Evolutionary conservation across 2,797 vertebrate species (phyloP).

Genomic region (Argyrosomus regius): DNA sequence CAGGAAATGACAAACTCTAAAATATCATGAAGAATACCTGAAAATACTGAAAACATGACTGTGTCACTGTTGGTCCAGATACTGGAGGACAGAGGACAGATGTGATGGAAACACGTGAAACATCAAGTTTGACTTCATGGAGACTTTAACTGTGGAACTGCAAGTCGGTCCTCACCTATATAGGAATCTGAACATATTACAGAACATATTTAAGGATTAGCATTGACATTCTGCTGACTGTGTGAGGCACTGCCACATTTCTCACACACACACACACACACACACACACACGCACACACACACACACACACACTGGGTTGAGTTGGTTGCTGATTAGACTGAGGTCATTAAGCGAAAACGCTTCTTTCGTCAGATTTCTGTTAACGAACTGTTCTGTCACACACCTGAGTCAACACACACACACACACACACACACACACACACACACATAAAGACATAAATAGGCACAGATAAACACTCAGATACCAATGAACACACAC

Average conservation of each 20-base stretch:
- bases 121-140: no score
- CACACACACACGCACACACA: slow-evolving; percentile 12
- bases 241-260: neutral
- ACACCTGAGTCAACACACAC: slow-evolving; percentile 30
- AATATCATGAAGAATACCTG: no score
- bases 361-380: slow-evolving; percentile 29
- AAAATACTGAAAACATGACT: no score
- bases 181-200: neutral
- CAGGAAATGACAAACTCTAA: no score
- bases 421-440: slow-evolving; percentile 8
- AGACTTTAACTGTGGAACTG: no score
- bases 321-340: slow-evolving; percentile 13
- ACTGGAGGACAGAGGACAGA: no score
- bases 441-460: neutral
- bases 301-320: neutral
- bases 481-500: slow-evolving; percentile 5
- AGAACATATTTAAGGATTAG: neutral
- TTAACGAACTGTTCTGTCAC: neutral
- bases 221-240: slow-evolving; percentile 10
- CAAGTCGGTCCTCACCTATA: slow-evolving; percentile 3
- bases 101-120: no score
- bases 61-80: no score
- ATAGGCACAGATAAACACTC: neutral
- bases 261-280: slow-evolving; percentile 9
- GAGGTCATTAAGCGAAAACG: slow-evolving; percentile 22